Evolutionary conservation across 2,797 vertebrate genomes (phyloP).

Genomic region (Sebastes wilsoni): DNA sequence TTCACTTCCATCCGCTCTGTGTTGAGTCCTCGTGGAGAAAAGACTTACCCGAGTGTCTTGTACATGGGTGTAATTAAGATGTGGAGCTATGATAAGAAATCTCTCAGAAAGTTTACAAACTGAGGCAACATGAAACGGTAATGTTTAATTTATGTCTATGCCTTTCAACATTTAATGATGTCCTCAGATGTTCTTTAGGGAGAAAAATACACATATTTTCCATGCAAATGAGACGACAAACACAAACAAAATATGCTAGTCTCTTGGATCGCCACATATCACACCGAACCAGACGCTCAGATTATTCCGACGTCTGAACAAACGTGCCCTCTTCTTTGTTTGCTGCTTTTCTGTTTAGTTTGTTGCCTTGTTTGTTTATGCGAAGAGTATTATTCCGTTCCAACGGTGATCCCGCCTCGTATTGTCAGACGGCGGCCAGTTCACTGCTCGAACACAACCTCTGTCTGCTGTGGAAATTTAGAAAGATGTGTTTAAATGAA

Average conservation of each 20-base stretch:
- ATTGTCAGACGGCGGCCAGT: conserved; percentile 21
- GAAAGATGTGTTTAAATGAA: conserved; percentile 42
- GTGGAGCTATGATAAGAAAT: conserved; percentile 32
- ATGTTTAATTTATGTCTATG: conserved; percentile 70
- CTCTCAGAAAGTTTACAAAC: conserved; percentile 60
- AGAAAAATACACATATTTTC: conserved; percentile 60
- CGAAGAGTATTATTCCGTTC: conserved; percentile 34
- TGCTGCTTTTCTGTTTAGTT: conserved; percentile 52
- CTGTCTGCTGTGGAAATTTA: not conserved
- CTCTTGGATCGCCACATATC: conserved; percentile 63
- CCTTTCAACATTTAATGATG: conserved; percentile 71
- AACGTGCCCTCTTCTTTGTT: conserved; percentile 62
- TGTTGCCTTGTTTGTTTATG: conserved; percentile 55
- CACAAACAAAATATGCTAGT: conserved; percentile 71
- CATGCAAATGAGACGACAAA: conserved; percentile 72
- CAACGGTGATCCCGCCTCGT: conserved; percentile 22
- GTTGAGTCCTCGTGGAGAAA: conserved; percentile 10
- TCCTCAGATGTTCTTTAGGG: conserved; percentile 65
- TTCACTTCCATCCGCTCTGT: conserved; percentile 4
- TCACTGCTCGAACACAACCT: conserved; percentile 16
- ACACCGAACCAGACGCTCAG: conserved; percentile 55
- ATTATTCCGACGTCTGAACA: conserved; percentile 62
- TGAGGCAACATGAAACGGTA: conserved; percentile 42
- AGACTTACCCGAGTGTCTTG: conserved; percentile 28
- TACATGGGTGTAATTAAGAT: conserved; percentile 59